Base-by-base conservation (phyloP, 2,888 invertebrate genomes). In the Drosophila macrothrix region DNA sequence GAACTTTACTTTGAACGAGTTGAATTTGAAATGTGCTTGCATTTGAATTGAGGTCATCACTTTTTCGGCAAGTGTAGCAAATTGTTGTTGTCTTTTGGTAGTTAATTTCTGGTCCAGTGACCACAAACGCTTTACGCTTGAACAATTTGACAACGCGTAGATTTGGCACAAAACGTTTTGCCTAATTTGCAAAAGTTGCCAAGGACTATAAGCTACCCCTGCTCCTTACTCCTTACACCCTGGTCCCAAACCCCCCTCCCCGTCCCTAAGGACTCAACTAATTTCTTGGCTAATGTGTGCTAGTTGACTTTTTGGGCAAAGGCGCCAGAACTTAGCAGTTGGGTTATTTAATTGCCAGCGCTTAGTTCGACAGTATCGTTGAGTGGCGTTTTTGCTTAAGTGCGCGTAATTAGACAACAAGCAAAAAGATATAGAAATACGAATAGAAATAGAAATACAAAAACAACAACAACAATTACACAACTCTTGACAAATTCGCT, bases 131-230 rank as follows among this genome's bases (percentile, higher is more conserved):
- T 89, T 88, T 82, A 75, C 86, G 88, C 90, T 86, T 79, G 80
- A 90, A 78, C 88, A 88, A 88, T 86, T 90, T 90, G 90, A 90
- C 86, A 82, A 73, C 71, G 89, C 88, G 82, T 83, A 82, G 82
- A 84, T 87, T 83, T 88, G 84, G 84, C 84, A 76, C 77, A 89
- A 87, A 88, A 82, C 88, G 86, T 89, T 86, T 86, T 86, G 86
- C 88, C 88, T 86, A 88, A 86, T 86, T 86, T 88, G 86, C 84
- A 84, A 84, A 87, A 86, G 80, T 87, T 87, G 53, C 78, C 76
- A 64, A 67, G 63, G 66, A 61, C 49, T 16, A 7, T 28, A 19
- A 22, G 5, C 12, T 25, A 9, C 28, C 25, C 14, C 2, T 16
- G 3, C 22, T 31, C 46, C 28, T n/a, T 9, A 33, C 22, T 12